A percentile compares a stretch with the other conserved stretches of the same genome.
These are phyloP conservation scores for Euura saliciscinereae DNA, from an alignment of 1,140 invertebrate species.

Conservation along the genomic window DNA sequence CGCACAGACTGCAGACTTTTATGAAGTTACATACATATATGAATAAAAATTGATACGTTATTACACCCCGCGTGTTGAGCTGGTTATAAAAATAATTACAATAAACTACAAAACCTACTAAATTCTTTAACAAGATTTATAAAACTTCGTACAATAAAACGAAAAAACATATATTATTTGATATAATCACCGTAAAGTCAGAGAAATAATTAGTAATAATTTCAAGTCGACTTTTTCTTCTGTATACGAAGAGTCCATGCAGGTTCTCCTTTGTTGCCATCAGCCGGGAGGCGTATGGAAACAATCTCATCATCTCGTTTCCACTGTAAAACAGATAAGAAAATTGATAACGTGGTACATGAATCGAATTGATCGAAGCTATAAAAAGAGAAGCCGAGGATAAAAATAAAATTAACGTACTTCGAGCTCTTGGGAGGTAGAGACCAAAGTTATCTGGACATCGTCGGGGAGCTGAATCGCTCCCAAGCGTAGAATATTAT, in stretches of 20 bases:
- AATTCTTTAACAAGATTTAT: no score
- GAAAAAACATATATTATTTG: no score
- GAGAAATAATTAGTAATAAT: no score
- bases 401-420: conserved; percentile 19
- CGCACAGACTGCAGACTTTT: no score
- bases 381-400: no score
- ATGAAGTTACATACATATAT: no score
- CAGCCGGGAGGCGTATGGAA: conserved; percentile 36
- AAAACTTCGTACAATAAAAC: no score
- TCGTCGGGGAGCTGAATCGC: conserved; percentile 26
- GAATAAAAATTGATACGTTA: background rate
- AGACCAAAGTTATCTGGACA: conserved; percentile 34
- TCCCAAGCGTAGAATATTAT: conserved; percentile 60
- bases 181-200: no score
- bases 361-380: no score
- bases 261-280: conserved; percentile 43
- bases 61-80: background rate
- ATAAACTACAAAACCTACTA: no score
- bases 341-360: conserved; percentile 20
- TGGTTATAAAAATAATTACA: no score
- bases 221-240: no score
- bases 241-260: conserved; percentile 49
- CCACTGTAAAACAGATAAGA: conserved; percentile 34
- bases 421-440: conserved; percentile 15
- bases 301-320: conserved; percentile 20